A percentile compares a stretch with the other conserved stretches of the same genome.
These are phyloP conservation scores for Oscheius onirici DNA, from an alignment of 2,888 invertebrate genomes.

Conservation along the genomic window DNA sequence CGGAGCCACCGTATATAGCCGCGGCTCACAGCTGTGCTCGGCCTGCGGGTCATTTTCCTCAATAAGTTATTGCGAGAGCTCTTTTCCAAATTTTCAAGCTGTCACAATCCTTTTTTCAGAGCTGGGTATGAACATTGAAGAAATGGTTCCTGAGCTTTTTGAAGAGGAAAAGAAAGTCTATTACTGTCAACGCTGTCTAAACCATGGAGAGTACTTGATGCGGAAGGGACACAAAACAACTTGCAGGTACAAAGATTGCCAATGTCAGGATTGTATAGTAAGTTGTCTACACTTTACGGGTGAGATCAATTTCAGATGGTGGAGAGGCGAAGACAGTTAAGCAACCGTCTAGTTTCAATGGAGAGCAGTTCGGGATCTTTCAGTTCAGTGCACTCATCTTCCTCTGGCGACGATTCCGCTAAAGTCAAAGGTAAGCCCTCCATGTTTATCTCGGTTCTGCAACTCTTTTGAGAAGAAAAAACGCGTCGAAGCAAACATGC, in stretches of 20 bases:
- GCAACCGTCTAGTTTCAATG: constrained; percentile 54
- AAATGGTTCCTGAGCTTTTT: constrained; percentile 61
- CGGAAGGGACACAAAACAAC: constrained; percentile 59
- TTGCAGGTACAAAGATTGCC: constrained; percentile 53
- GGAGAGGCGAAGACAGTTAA: constrained; percentile 56
- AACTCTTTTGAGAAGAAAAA: neutral
- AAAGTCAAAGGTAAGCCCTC: constrained; percentile 20
- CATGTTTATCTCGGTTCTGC: neutral
- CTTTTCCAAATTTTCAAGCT: neutral
- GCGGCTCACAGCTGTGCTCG: constrained; percentile 22
- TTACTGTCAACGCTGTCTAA: constrained; percentile 60
- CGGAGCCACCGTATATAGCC: constrained; percentile 31
- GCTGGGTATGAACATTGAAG: constrained; percentile 59
- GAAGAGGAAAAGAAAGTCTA: constrained; percentile 57
- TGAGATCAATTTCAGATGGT: constrained; percentile 51
- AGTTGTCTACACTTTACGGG: constrained; percentile 13
- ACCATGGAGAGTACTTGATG: constrained; percentile 54
- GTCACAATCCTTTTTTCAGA: neutral
- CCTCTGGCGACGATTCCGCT: constrained; percentile 17
- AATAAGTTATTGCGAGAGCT: neutral
- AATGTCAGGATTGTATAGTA: constrained; percentile 55
- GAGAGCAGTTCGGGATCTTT: constrained; percentile 23
- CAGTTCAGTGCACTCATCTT: constrained; percentile 10
- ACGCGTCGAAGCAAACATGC: neutral
- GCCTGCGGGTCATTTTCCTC: constrained; percentile 3